phyloP scores from a whole-genome alignment of 2,797 vertebrate species.

The Chrysocyon brachyurus region DNA sequence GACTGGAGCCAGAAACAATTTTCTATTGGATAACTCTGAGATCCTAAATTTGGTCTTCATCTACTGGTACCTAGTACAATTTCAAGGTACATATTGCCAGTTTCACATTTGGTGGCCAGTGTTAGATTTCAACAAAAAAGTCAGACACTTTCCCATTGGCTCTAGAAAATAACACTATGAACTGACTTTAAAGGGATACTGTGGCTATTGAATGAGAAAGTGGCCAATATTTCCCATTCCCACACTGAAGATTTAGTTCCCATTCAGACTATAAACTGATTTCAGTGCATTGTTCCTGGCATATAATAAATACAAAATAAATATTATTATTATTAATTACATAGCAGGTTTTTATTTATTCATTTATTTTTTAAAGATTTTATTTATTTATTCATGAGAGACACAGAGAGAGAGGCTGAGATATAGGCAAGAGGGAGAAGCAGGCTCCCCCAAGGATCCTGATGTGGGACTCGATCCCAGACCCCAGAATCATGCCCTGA shows the following conservation, averaged over 20 bases:
- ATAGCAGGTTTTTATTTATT: not conserved
- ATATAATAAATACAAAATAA: constrained; percentile 13
- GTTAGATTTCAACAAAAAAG: not conserved
- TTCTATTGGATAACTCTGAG: not conserved
- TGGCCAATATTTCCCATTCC: not conserved
- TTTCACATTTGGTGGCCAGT: not conserved
- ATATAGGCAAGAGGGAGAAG: too few relatives aligned
- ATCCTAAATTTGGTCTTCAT: constrained; percentile 11
- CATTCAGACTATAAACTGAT: not conserved
- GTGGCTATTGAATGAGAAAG: not conserved
- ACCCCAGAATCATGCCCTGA: too few relatives aligned
- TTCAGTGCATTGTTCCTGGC: not conserved
- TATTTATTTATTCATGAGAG: too few relatives aligned
- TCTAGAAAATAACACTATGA: not conserved
- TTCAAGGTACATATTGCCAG: constrained; percentile 7
- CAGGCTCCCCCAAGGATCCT: too few relatives aligned
- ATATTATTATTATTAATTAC: not conserved
- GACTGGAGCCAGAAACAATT: not conserved
- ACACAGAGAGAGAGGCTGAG: too few relatives aligned
- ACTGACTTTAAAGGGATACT: not conserved
- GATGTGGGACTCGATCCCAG: too few relatives aligned
- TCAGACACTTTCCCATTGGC: not conserved
- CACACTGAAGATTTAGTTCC: not conserved
- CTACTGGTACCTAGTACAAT: not conserved
- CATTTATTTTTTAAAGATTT: too few relatives aligned